These are phyloP conservation scores for Papilio machaon DNA, from an alignment of 1,140 invertebrate genomes.

Conservation along the genomic window DNA sequence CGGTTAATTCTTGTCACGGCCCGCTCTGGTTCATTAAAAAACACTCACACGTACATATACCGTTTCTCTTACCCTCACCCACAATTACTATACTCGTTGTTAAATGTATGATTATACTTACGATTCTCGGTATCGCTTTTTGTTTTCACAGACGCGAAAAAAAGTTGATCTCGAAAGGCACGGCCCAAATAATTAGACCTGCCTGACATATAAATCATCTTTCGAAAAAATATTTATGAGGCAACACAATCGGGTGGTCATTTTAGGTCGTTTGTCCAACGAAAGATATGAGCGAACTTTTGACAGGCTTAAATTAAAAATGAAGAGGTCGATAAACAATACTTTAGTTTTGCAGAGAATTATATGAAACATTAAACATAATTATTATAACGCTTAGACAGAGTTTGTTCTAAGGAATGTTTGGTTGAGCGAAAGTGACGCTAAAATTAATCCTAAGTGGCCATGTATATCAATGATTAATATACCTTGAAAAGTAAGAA, in stretches of 20 bases:
- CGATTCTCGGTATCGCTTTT: constrained; percentile 36
- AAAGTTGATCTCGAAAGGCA: constrained; percentile 66
- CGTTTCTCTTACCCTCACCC: constrained; percentile 27
- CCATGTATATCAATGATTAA: background rate
- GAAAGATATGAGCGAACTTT: constrained; percentile 14
- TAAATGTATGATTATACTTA: constrained; percentile 38
- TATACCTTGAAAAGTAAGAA: too few relatives aligned
- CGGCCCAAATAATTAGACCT: constrained; percentile 76
- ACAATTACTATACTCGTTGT: constrained; percentile 38
- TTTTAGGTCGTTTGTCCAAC: constrained; percentile 42
- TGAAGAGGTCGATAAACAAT: background rate
- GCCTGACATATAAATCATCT: constrained; percentile 72
- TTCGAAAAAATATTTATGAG: constrained; percentile 72
- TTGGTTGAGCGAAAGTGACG: background rate
- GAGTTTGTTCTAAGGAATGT: background rate
- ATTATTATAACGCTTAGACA: background rate
- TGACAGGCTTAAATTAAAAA: constrained; percentile 14
- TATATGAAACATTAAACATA: background rate
- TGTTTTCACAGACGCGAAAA: constrained; percentile 42
- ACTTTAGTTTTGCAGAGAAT: background rate
- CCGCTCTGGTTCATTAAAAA: constrained; percentile 35
- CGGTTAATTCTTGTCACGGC: constrained; percentile 34
- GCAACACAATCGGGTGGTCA: constrained; percentile 67
- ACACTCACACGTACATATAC: constrained; percentile 22
- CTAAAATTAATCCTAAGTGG: background rate